phyloP scores from a whole-genome alignment of 2,113 vertebrate genomes.

The Grammomys surdaster region DNA sequence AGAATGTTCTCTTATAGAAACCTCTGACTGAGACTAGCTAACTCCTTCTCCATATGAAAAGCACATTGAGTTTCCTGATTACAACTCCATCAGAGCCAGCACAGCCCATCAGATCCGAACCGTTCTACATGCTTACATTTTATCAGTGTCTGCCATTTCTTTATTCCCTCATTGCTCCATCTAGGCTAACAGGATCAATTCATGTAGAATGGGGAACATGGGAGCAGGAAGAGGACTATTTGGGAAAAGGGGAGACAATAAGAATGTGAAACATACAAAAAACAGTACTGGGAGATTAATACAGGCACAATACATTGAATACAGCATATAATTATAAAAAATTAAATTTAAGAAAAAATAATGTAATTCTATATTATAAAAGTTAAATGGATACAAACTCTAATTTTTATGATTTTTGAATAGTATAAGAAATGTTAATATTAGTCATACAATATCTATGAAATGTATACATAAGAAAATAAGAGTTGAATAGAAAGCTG shows the following conservation, averaged over 20 bases:
- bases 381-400: neutral
- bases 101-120: neutral
- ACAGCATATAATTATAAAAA: neutral
- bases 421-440: neutral
- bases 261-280: neutral
- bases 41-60: neutral
- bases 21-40: neutral
- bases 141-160: neutral
- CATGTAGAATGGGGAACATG: neutral
- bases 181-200: neutral
- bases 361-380: neutral
- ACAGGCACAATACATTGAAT: neutral
- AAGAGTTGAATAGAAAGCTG: neutral
- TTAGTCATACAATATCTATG: neutral
- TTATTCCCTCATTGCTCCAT: neutral
- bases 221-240: neutral
- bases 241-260: neutral
- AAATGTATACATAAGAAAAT: neutral
- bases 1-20: neutral
- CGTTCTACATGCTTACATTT: neutral
- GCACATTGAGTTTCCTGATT: neutral
- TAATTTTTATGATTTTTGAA: neutral
- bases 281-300: neutral
- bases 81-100: neutral
- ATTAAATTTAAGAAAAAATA: neutral